phyloP scores from a whole-genome alignment of 2,888 invertebrate genomes.

The Hydriomena furcata region DNA sequence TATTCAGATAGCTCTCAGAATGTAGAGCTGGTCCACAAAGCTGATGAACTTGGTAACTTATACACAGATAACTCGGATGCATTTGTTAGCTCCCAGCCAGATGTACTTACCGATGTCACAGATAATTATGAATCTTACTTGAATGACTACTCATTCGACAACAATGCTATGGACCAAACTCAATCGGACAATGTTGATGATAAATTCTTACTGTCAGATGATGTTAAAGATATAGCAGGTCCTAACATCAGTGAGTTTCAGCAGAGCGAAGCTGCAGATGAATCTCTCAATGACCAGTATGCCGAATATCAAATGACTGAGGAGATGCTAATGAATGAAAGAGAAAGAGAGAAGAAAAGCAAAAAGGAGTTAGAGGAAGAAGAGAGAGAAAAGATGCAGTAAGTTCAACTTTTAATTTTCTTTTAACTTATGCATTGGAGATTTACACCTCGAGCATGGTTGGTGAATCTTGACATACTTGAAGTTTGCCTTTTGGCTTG shows the following conservation, averaged over 20 bases:
- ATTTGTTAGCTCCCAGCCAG: conserved; percentile 59
- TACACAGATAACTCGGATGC: conserved; percentile 68
- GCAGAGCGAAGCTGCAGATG: conserved; percentile 53
- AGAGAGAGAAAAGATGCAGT: conserved; percentile 98
- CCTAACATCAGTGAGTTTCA: conserved; percentile 61
- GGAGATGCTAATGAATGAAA: conserved; percentile 75
- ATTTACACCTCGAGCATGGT: no score
- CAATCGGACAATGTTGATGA: conserved; percentile 47
- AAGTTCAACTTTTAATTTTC: conserved; percentile 58
- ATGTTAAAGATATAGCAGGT: conserved; percentile 46
- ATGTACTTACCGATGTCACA: conserved; percentile 54
- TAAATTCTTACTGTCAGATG: conserved; percentile 44
- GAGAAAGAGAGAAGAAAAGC: conserved; percentile 88
- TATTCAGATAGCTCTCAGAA: conserved; percentile 67
- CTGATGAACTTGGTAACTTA: conserved; percentile 74
- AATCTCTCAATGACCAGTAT: conserved; percentile 25
- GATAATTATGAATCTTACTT: conserved; percentile 72
- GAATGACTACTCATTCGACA: conserved; percentile 69
- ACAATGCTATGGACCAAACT: conserved; percentile 47
- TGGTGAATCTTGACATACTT: no score
- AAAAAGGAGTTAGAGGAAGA: conserved; percentile 96
- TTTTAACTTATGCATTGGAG: no score
- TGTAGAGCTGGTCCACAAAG: conserved; percentile 62
- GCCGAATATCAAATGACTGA: conserved; percentile 68
- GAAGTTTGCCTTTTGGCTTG: no score